Evolutionary conservation across 2,888 invertebrate species (phyloP), one percentile per base, ranked within the genome.

Genomic region (Eristalis intricaria): DNA sequence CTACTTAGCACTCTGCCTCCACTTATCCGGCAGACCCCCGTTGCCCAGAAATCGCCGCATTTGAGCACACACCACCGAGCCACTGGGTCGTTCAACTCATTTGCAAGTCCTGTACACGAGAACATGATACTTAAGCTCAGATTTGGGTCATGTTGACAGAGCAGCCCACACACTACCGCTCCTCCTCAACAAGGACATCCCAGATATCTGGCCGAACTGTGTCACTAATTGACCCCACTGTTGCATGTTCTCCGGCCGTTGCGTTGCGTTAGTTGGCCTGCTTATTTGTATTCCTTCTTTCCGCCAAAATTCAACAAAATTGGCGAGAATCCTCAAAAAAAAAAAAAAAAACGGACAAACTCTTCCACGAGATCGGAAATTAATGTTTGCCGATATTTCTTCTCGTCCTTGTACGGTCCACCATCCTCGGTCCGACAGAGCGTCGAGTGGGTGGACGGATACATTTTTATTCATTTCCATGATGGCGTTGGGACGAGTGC

Each of bases 151-250:
- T 81, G 73, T 73, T 85, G 75, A 76, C 66, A 29, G 38, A 66
- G 63, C 58, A 66, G 40, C 40, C 13, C 60, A 4, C 61, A 73
- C 32, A 43, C 23, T 63, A 75, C 80, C 5, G 66, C 64, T 68
- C 35, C n/a, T 15, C 13, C 23, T 13, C 7, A 38, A 38, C 38
- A 38, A 38, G 38, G 38, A 38, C 61, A 58, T 26, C 63, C 29
- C 13, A 68, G 43, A 68, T 40, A 23, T 50, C 43, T 10, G 15
- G 15, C 56, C 35, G 50, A 61, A 38, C 74, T 68, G 60, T 43
- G 56, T 32, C 80, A 75, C 80, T 84, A 84, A 80, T 76, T 71
- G 76, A 81, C 84, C 80, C 81, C 84, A 76, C 71, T 84, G 76
- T 63, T 80, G 63, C 58, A 66, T 32, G 66, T 11, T 15, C 43